Conservation (phyloP, 2,113 vertebrate species). For the Caranx melampygus region DNA sequence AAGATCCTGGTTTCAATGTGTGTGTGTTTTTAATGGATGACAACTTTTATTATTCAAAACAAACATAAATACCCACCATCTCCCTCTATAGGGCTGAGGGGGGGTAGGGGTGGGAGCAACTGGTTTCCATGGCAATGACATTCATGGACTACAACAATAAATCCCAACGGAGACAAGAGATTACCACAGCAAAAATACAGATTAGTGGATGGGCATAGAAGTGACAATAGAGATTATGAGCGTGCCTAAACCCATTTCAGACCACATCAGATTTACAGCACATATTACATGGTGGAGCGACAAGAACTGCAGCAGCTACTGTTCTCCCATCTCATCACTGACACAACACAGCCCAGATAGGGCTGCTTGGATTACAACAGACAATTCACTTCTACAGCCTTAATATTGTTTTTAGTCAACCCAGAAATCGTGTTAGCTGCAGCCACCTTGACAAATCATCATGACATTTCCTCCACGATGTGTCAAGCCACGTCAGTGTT, state of each 20-base stretch:
- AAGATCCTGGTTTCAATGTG: neutral
- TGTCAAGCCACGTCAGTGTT: neutral
- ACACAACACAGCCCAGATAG: neutral
- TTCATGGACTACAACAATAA: constrained; percentile 72
- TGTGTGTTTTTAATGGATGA: neutral
- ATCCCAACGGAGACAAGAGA: constrained; percentile 78
- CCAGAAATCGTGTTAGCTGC: neutral
- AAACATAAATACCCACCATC: neutral
- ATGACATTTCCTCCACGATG: neutral
- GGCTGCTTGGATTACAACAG: neutral
- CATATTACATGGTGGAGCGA: constrained; percentile 32
- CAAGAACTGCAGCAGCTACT: constrained; percentile 15
- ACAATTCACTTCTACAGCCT: neutral
- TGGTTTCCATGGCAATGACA: constrained; percentile 56
- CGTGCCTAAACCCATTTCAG: constrained; percentile 65
- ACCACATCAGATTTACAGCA: constrained; percentile 53
- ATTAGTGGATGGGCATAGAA: constrained; percentile 61
- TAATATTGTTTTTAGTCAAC: neutral
- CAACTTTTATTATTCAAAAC: neutral
- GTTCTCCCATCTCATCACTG: neutral
- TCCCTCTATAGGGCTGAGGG: neutral
- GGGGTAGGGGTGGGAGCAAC: constrained; percentile 10
- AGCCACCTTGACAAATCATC: neutral
- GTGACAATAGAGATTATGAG: constrained; percentile 77
- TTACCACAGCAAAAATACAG: constrained; percentile 76